Evolutionary conservation across 1,140 invertebrate species (phyloP).

Genomic region (Scaptomyza pallida): DNA sequence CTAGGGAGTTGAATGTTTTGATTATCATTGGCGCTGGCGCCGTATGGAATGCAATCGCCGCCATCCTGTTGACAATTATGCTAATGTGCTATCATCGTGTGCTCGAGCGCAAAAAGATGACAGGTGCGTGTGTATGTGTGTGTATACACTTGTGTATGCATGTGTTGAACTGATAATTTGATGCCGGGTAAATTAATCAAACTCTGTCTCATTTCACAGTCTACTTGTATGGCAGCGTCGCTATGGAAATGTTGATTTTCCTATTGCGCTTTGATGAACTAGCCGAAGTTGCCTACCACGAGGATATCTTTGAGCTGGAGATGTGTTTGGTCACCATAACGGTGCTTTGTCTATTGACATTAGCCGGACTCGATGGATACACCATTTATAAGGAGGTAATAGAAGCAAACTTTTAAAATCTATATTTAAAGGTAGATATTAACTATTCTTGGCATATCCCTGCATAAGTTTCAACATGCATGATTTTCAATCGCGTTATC

Average conservation of each 20-base stretch:
- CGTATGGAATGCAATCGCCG: constrained; percentile 65
- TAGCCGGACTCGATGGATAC: constrained; percentile 62
- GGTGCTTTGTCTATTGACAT: constrained; percentile 48
- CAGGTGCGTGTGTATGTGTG: constrained; percentile 51
- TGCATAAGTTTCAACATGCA: not conserved
- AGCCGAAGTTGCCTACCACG: constrained; percentile 66
- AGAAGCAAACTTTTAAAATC: not conserved
- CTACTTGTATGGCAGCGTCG: constrained; percentile 65
- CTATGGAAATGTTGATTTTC: constrained; percentile 57
- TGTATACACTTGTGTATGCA: not conserved
- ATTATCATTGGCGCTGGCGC: constrained; percentile 62
- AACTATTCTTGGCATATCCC: not conserved
- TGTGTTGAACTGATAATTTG: constrained; percentile 26
- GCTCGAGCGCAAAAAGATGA: constrained; percentile 71
- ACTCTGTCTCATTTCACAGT: constrained; percentile 46
- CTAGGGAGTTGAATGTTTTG: constrained; percentile 57
- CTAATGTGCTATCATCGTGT: constrained; percentile 79
- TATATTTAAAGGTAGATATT: no score
- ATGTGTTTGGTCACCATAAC: constrained; percentile 50
- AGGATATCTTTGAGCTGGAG: constrained; percentile 67
- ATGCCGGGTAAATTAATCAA: constrained; percentile 26
- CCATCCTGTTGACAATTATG: constrained; percentile 67
- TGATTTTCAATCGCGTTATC: constrained; percentile 26
- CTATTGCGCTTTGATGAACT: constrained; percentile 68
- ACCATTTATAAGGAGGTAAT: constrained; percentile 79